Evolutionary conservation across 2,888 invertebrate species (phyloP), one percentile per base, ranked within the genome.

Genomic region (Uloborus plumipes): DNA sequence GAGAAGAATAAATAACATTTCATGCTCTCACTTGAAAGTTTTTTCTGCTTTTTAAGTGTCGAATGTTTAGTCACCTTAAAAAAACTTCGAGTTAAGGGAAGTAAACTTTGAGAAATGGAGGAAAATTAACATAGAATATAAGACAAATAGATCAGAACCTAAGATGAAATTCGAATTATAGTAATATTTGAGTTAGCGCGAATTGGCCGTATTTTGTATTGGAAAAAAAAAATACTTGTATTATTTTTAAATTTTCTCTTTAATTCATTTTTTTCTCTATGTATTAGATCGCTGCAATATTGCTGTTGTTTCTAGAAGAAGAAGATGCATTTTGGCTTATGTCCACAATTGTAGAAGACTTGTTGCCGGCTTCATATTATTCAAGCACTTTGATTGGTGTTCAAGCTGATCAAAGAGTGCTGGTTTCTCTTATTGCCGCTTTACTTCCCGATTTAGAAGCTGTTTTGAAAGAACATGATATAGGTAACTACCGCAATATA

Each of bases 271-370:
- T 50, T 78, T 81, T n/a, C 22, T 77, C 53, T 50, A 62, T 18
- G 1, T 70, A 55, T 15, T 86, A 90, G 88, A 98, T 99, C 88
- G 97, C 95, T 47, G 97, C 98, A 18, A 96, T 95, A 55, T 90
- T 99, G 67, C 90, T 99, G 82, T 91, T 99, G 11, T 92, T 99
- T 83, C 92, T 99, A 91, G 98, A 99, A 89, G 99, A 99, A 91
- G 99, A 99, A 90, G 97, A 98, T 90, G 94, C 96, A 58, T 99
- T 99, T 91, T 99, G 99, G 99, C 94, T 98, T 90, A 96, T 99
- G 95, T 95, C 97, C 86, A 95, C 98, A 6, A 95, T 99, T 87
- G 96, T 99, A n/a, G 99, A 99, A 91, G 98, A 99, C 90, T 91
- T 99, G 16, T 90, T 99, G 85, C 99, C 99, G 53, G 96, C 99